Evolutionary conservation across 2,113 vertebrate genomes (phyloP).

Genomic region (Muntiacus muntjak): DNA sequence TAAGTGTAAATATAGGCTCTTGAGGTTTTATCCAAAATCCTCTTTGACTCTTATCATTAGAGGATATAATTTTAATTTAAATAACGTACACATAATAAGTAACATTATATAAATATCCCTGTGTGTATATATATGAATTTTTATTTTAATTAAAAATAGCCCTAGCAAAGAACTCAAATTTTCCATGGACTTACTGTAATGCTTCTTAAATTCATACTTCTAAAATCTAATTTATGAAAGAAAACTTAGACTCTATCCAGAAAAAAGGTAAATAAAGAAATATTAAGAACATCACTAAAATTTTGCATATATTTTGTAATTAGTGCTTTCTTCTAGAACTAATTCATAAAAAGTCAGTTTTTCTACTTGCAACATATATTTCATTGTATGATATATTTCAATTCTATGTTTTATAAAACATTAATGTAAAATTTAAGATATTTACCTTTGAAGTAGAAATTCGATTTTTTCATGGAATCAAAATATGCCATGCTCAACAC

Average conservation of each 20-base stretch:
- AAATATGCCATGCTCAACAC: not conserved
- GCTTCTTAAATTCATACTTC: not conserved
- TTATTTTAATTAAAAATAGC: constrained; percentile 19
- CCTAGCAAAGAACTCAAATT: not conserved
- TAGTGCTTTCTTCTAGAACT: not conserved
- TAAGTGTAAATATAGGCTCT: not conserved
- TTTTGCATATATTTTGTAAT: not conserved
- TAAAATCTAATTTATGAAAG: not conserved
- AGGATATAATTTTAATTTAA: constrained; percentile 25
- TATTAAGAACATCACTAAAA: not conserved
- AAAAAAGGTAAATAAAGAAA: not conserved
- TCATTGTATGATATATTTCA: not conserved
- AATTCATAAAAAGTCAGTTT: constrained; percentile 4
- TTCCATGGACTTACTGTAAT: not conserved
- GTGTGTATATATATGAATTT: not conserved
- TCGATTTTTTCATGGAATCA: not conserved
- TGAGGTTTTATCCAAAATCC: not conserved
- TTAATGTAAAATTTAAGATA: constrained; percentile 4
- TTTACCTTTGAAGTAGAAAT: constrained; percentile 35
- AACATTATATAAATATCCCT: not conserved
- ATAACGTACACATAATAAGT: not conserved
- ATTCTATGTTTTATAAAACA: constrained; percentile 13
- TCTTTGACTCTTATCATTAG: not conserved
- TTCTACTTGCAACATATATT: not conserved
- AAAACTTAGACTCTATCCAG: not conserved